Evolutionary conservation across 2,888 invertebrate species (phyloP).

Genomic region (Pedicia rivosa): DNA sequence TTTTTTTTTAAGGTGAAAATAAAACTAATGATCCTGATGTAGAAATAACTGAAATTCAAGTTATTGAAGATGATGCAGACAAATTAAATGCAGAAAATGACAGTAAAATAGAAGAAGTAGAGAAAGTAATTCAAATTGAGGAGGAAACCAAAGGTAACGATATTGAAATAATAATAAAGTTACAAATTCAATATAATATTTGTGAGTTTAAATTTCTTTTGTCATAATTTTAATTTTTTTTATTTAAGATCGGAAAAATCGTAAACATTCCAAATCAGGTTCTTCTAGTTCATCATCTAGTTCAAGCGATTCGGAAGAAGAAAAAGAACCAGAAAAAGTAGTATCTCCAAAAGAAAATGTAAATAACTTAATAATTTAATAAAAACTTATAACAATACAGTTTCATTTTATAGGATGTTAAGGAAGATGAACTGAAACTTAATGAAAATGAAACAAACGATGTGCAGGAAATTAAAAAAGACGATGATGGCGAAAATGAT

Average conservation of each 20-base stretch:
- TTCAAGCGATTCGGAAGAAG: constrained; percentile 24
- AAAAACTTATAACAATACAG: constrained; percentile 30
- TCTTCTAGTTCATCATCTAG: constrained; percentile 19
- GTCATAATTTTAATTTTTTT: too few species aligned
- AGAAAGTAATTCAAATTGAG: constrained; percentile 25
- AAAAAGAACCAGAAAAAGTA: constrained; percentile 21
- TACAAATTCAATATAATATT: too few species aligned
- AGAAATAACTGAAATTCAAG: constrained; percentile 7
- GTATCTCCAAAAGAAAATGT: constrained; percentile 22
- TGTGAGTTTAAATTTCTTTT: too few species aligned
- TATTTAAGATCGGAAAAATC: constrained; percentile 6
- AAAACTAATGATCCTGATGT: constrained; percentile 11
- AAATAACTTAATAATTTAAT: constrained; percentile 16
- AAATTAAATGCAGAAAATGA: constrained; percentile 8
- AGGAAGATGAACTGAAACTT: constrained; percentile 10
- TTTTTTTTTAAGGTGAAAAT: constrained; percentile 16
- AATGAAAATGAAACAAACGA: constrained; percentile 10
- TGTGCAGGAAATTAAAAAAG: constrained; percentile 10
- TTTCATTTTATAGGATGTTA: constrained; percentile 22
- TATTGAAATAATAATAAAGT: constrained; percentile 33
- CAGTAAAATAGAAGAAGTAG: constrained; percentile 17
- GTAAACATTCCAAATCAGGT: constrained; percentile 8
- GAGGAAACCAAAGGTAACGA: constrained; percentile 32
- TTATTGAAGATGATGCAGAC: constrained; percentile 11
- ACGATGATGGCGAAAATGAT: constrained; percentile 10